Conservation (phyloP, 2,797 vertebrate genomes). For the Eulemur mongoz region DNA sequence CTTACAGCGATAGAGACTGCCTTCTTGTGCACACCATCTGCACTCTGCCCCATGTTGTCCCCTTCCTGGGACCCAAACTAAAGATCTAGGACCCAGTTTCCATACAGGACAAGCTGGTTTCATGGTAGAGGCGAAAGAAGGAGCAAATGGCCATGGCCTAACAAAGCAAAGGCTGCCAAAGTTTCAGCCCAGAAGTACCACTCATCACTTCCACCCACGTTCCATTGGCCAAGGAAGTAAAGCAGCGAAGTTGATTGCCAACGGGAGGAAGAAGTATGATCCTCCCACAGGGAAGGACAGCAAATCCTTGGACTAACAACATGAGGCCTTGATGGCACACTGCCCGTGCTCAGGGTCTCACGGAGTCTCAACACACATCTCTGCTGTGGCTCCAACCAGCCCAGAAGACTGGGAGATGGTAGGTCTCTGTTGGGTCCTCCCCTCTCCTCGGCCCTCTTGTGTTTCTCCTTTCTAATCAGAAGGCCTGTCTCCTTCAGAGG, state of each 20-base stretch:
- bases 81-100: not conserved
- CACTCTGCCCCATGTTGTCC: not conserved
- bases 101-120: not conserved
- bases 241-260: not conserved
- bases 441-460: not conserved
- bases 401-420: not conserved
- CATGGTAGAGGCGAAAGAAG: not conserved
- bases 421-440: not conserved
- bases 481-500: not conserved
- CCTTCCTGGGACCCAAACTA: not conserved
- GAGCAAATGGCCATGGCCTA: not conserved
- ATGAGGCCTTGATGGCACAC: not conserved
- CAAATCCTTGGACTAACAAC: not conserved
- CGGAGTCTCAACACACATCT: rapidly evolving
- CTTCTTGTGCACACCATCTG: not conserved
- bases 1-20: not conserved
- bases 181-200: not conserved
- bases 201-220: not conserved
- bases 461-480: not conserved
- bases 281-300: not conserved
- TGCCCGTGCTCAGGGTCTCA: not conserved
- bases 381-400: rapidly evolving
- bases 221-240: not conserved
- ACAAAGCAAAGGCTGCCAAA: not conserved
- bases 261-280: not conserved